Percentiles rank a stretch among this genome's conserved stretches.
Conservation (phyloP, 2,888 invertebrate genomes). For the Drosophila histrio region DNA sequence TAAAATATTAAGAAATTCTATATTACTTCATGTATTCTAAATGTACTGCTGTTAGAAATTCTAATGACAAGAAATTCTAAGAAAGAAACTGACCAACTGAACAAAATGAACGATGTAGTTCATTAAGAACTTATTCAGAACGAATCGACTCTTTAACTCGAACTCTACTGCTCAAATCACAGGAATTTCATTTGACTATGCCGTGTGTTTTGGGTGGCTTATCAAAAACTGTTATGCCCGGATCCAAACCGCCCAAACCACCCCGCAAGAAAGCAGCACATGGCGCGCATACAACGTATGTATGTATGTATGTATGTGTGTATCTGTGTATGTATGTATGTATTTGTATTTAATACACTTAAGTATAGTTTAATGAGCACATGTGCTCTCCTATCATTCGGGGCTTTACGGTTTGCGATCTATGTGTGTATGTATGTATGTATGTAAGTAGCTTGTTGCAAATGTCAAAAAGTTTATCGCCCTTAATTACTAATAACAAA, state of each 20-base stretch:
- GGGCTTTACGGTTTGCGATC: constrained; percentile 19
- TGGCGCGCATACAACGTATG: background rate
- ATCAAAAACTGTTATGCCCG: constrained; percentile 30
- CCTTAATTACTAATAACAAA: constrained; percentile 50
- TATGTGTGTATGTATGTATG: too few relatives aligned
- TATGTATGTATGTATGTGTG: background rate
- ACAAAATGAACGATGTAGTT: too few relatives aligned
- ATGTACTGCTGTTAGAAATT: too few relatives aligned
- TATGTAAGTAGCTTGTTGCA: constrained; percentile 25
- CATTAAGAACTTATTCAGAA: too few relatives aligned
- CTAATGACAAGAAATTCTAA: too few relatives aligned
- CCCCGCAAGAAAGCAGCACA: constrained; percentile 5
- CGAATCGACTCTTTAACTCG: too few relatives aligned
- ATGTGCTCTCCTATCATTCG: constrained; percentile 39
- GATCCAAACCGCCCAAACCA: background rate
- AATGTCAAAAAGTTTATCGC: constrained; percentile 72
- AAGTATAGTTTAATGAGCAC: constrained; percentile 40
- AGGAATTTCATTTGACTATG: constrained; percentile 33
- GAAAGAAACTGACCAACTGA: too few relatives aligned
- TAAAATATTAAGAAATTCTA: too few relatives aligned
- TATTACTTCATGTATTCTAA: too few relatives aligned
- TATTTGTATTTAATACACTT: constrained; percentile 6
- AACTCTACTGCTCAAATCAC: constrained; percentile 22
- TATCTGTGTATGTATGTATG: background rate
- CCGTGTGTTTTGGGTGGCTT: constrained; percentile 18